Percentiles rank a stretch among this genome's conserved stretches.
Conservation (phyloP, 2,113 vertebrate genomes). For the Alectura lathami region DNA sequence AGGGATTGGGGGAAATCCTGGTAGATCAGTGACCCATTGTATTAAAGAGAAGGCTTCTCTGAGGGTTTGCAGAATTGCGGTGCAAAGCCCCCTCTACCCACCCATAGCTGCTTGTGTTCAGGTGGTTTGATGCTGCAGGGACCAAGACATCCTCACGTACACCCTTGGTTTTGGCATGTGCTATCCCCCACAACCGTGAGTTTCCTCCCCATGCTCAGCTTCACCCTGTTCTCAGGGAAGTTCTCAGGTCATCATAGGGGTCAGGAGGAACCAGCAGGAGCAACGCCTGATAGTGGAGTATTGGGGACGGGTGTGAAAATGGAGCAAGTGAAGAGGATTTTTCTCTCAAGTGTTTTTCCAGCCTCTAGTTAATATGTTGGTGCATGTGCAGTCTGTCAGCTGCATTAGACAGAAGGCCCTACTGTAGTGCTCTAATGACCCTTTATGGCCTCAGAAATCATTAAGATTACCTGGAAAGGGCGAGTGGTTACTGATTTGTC, state of each 20-base stretch:
- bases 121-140: neutral
- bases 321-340: neutral
- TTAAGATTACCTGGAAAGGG: neutral
- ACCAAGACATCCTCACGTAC: neutral
- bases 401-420: neutral
- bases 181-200: neutral
- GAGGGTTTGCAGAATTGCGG: neutral
- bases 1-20: neutral
- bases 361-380: neutral
- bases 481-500: neutral
- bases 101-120: neutral
- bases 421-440: neutral
- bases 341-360: neutral
- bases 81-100: neutral
- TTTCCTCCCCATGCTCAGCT: neutral
- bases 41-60: fast-evolving
- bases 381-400: neutral
- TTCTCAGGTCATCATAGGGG: neutral
- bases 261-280: neutral
- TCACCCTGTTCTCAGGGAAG: neutral
- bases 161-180: neutral
- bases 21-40: fast-evolving
- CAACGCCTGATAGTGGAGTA: fast-evolving
- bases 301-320: neutral
- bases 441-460: neutral